Evolutionary conservation across 2,113 vertebrate genomes (phyloP), one percentile per base, ranked within the genome.

Genomic region (Antennarius striatus): DNA sequence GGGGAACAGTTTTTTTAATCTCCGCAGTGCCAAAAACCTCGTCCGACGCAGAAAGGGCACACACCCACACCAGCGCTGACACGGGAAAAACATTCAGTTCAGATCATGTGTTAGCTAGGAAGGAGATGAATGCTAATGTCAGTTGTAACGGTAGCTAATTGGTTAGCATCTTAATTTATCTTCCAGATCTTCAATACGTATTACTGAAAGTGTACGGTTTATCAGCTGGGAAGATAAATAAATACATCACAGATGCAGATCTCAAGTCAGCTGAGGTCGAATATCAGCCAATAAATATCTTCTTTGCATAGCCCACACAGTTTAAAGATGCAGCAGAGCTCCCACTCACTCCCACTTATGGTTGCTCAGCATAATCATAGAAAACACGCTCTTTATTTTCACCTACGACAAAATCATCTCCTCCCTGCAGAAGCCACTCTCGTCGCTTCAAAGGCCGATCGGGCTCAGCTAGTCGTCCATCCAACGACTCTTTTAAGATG

Each of bases 301-400:
- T 36, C 32, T 36, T 36, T 36, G 22, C 22, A 2, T 72, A 68
- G 56, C 15, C 54, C 3, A 10, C 47, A 59, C 51, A 70, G 54
- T 29, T 43, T 49, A 56, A 63, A 48, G 45, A 68, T 51, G 60
- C 56, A 74, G 59, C 48, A 59, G 49, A 71, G 63, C 56, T 10
- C 71, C 69, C 53, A 68, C 72, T 70, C 59, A 71, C 83, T 58
- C 77, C 82, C 70, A 77, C 83, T 72, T 58, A 42, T 54, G 69
- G 49, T 39, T 29, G 60, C 4, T 12, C 68, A 42, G 48, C 12
- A 11, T 32, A 68, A 53, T 72, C 69, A 68, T 2, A 77, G 72
- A 79, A 74, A 63, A 56, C 63, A 68, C 32, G 1, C 52, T 69
- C n/a, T 11, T 64, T 56, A 48, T 60, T 28, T 72, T 63, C 28